A percentile compares a stretch with the other conserved stretches of the same genome.
phyloP scores from a whole-genome alignment of 2,113 vertebrate species.

The Aegotheles bennettii region DNA sequence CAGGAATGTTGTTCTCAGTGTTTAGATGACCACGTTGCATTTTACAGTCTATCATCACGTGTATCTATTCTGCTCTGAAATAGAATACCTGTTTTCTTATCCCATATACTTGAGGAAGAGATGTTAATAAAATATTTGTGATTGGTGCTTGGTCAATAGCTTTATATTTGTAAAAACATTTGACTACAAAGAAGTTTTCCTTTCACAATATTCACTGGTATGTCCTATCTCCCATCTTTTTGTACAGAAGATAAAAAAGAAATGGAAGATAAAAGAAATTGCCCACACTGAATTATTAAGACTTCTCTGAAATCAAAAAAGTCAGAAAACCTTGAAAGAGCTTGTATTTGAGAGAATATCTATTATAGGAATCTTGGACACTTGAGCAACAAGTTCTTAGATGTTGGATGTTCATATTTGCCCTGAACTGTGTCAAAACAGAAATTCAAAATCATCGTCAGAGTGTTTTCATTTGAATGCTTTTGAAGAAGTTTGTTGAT shows the following conservation, averaged over 20 bases:
- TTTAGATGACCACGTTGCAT: background rate
- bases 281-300: background rate
- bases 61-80: background rate
- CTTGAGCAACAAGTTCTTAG: background rate
- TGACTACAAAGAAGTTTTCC: background rate
- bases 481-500: conserved; percentile 11
- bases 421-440: background rate
- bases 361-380: background rate
- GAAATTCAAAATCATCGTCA: background rate
- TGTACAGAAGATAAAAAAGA: background rate
- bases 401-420: background rate
- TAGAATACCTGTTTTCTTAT: background rate
- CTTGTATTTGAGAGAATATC: background rate
- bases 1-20: background rate
- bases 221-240: background rate
- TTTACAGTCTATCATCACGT: background rate
- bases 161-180: background rate
- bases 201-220: background rate
- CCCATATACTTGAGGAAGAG: fast-evolving
- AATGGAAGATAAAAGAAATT: background rate
- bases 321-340: background rate
- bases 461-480: background rate
- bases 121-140: background rate
- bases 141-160: background rate
- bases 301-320: background rate